Percentiles rank a stretch among this genome's conserved stretches.
Evolutionary conservation across 2,888 invertebrate genomes (phyloP).

Genomic region (Dysmachus trigonus): DNA sequence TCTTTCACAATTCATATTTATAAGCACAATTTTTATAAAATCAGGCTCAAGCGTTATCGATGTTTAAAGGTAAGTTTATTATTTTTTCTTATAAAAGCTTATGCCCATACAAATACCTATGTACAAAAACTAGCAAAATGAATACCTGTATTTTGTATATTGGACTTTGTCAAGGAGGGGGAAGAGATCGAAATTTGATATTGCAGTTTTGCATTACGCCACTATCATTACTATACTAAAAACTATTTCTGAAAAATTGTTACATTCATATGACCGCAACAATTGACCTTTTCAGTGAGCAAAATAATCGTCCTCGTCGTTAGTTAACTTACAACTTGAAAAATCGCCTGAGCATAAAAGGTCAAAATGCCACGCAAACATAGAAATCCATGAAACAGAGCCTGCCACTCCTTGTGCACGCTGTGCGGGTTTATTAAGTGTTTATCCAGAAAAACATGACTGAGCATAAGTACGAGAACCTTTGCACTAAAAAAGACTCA

Average conservation of each 20-base stretch:
- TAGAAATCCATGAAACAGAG: neutral
- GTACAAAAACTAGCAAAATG: too few species aligned
- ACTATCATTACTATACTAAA: too few species aligned
- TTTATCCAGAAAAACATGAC: neutral
- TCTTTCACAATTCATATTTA: too few species aligned
- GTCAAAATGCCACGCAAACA: neutral
- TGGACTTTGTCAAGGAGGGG: too few species aligned
- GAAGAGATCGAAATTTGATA: too few species aligned
- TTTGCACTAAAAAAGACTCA: neutral
- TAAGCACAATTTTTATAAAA: too few species aligned
- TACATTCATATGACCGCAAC: neutral
- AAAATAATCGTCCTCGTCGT: neutral
- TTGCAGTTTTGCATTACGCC: too few species aligned
- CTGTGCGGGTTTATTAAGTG: neutral
- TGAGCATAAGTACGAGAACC: neutral
- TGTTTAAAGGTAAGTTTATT: too few species aligned
- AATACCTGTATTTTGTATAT: too few species aligned
- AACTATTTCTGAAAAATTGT: neutral
- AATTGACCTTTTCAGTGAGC: neutral
- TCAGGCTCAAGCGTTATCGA: too few species aligned
- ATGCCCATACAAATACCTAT: too few species aligned
- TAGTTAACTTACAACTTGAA: neutral
- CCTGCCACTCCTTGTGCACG: neutral
- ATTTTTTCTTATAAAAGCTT: too few species aligned
- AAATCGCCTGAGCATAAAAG: neutral